Evolutionary conservation across 2,888 invertebrate genomes (phyloP).

Genomic region (Eurois occulta): DNA sequence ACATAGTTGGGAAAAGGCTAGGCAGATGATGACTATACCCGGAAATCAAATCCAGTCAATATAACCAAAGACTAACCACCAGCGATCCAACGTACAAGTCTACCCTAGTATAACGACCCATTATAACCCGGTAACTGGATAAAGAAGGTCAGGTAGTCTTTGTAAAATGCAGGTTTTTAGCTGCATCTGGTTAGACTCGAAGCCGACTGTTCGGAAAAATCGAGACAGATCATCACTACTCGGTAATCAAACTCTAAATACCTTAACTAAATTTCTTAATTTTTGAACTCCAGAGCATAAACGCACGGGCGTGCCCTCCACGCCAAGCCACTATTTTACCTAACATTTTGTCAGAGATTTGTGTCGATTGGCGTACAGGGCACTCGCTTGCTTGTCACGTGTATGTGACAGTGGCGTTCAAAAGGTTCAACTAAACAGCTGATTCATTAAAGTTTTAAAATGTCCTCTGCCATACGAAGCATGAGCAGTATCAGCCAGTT

Average conservation of each 20-base stretch:
- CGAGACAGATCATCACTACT: neutral
- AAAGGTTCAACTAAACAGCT: constrained; percentile 1
- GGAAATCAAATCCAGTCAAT: neutral
- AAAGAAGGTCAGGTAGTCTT: neutral
- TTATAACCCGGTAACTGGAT: neutral
- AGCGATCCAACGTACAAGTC: neutral
- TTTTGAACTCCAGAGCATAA: too few relatives aligned
- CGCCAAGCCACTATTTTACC: too few relatives aligned
- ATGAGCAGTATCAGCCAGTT: constrained; percentile 38
- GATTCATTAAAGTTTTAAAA: constrained; percentile 30
- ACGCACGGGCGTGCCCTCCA: too few relatives aligned
- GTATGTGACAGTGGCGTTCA: too few relatives aligned
- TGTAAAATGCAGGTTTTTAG: neutral
- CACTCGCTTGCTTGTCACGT: too few relatives aligned
- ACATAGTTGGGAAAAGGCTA: too few relatives aligned
- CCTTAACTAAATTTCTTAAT: too few relatives aligned
- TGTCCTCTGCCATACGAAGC: constrained; percentile 23
- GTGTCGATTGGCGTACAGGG: too few relatives aligned
- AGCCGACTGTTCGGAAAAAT: neutral
- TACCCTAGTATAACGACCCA: neutral
- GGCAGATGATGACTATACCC: too few relatives aligned
- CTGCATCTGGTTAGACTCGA: neutral
- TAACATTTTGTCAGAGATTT: too few relatives aligned
- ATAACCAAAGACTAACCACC: neutral
- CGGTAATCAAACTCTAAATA: neutral